phyloP scores from a whole-genome alignment of 1,140 invertebrate genomes.

The Apis mellifera region Amel_HAv3.1 CM009931.2:20753001-20753500 shows the following conservation, averaged over 20 bases:
- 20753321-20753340: too few species aligned
- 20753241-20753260: neutral
- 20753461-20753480: neutral
- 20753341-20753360: neutral
- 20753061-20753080: neutral
- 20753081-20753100: neutral
- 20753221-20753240: neutral
- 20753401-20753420: neutral
- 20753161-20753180: neutral
- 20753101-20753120: conserved; percentile 10
- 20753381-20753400: neutral
- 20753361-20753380: neutral
- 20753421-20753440: neutral
- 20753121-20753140: neutral
- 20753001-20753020: neutral
- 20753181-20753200: neutral
- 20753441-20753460: neutral
- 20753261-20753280: neutral
- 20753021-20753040: too few species aligned
- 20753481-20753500: conserved; percentile 20
- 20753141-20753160: neutral
- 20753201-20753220: neutral
- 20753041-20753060: neutral
- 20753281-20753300: neutral
- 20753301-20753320: neutral